phyloP scores from a whole-genome alignment of 2,888 invertebrate genomes.

The Gerosis bhagava region DNA sequence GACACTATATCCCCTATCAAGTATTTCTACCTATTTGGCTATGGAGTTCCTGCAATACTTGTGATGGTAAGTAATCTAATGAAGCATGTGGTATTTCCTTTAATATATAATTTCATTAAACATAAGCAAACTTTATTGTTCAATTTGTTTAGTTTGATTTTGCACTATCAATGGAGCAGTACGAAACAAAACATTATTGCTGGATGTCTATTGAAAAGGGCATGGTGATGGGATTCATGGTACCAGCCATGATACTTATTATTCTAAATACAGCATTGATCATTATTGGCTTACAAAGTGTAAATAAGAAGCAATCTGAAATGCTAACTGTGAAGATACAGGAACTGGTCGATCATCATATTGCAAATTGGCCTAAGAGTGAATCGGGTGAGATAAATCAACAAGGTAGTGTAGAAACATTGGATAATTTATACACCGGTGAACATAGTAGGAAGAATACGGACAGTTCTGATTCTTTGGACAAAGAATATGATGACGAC shows the following conservation, averaged over 20 bases:
- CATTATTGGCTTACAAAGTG: conserved; percentile 78
- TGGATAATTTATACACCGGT: conserved; percentile 65
- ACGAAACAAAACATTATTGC: conserved; percentile 88
- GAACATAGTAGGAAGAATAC: conserved; percentile 70
- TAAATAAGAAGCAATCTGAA: conserved; percentile 71
- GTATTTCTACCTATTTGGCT: conserved; percentile 83
- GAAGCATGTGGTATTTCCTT: no score
- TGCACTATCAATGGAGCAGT: conserved; percentile 86
- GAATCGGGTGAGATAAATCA: conserved; percentile 47
- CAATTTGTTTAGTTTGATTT: conserved; percentile 81
- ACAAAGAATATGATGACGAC: conserved; percentile 70
- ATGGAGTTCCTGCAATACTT: conserved; percentile 83
- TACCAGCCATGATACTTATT: conserved; percentile 86
- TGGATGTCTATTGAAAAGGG: conserved; percentile 91
- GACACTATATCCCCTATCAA: conserved; percentile 81
- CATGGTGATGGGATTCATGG: conserved; percentile 89
- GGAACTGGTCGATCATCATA: conserved; percentile 66
- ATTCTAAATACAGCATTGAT: conserved; percentile 83
- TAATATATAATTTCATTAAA: no score
- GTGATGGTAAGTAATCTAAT: conserved; percentile 82
- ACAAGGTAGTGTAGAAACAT: conserved; percentile 60
- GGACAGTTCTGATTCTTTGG: conserved; percentile 68
- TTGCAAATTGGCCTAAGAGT: conserved; percentile 65
- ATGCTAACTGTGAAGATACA: conserved; percentile 70
- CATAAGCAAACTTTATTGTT: no score